phyloP scores from a whole-genome alignment of 2,888 invertebrate species.

The Osedax fenrisi region DNA sequence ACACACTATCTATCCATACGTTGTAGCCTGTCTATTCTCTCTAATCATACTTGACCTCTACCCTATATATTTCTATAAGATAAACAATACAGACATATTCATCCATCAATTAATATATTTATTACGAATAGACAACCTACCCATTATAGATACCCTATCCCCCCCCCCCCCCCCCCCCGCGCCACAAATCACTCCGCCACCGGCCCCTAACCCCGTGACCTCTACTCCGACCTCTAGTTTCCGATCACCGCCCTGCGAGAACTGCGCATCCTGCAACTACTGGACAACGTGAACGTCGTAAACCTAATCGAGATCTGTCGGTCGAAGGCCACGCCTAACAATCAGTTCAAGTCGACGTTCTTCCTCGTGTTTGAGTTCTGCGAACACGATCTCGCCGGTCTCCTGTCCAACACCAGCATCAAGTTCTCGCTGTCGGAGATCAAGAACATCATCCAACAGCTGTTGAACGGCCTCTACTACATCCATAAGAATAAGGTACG shows the following conservation, averaged over 20 bases:
- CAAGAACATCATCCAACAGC: slow-evolving; percentile 58
- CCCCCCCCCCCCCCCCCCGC: too few species aligned
- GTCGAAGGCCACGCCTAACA: slow-evolving; percentile 64
- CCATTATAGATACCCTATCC: too few species aligned
- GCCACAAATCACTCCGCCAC: too few species aligned
- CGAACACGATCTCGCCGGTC: slow-evolving; percentile 91
- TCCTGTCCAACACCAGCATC: slow-evolving; percentile 83
- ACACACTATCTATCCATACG: too few species aligned
- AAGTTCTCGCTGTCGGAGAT: slow-evolving; percentile 92
- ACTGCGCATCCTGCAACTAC: slow-evolving; percentile 80
- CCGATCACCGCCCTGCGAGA: slow-evolving; percentile 94
- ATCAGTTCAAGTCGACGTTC: slow-evolving; percentile 72
- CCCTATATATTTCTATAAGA: too few species aligned
- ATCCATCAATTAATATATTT: too few species aligned
- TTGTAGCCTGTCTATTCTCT: too few species aligned
- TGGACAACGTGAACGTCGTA: slow-evolving; percentile 93
- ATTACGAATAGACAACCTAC: too few species aligned
- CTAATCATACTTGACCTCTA: too few species aligned
- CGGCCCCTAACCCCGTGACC: too few species aligned
- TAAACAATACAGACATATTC: too few species aligned
- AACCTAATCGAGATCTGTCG: slow-evolving; percentile 91
- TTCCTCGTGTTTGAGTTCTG: slow-evolving; percentile 96
- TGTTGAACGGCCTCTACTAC: slow-evolving; percentile 78
- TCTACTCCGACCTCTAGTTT: slow-evolving; percentile 64
- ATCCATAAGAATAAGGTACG: slow-evolving; percentile 72